Conservation (phyloP, 2,797 vertebrate species). For the Hephaestus fuliginosus region DNA sequence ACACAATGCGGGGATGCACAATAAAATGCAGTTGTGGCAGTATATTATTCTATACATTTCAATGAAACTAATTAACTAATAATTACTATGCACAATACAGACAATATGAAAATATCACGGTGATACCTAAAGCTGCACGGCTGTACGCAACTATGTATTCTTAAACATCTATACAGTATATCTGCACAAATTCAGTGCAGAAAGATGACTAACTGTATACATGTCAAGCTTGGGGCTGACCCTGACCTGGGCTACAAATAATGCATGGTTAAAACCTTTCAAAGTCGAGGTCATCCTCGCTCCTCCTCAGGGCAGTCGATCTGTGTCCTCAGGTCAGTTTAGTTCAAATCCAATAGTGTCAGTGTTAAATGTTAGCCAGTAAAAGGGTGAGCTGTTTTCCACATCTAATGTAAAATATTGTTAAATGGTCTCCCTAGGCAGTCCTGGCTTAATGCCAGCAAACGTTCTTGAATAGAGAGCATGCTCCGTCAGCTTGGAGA, state of each 20-base stretch:
- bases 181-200: not conserved
- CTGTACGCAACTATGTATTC: not conserved
- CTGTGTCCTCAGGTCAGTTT: slow-evolving; percentile 6
- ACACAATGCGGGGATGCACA: not conserved
- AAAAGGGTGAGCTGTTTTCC: slow-evolving; percentile 8
- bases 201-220: not conserved
- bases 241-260: not conserved
- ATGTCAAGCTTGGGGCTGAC: not conserved
- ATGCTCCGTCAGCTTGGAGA: not conserved
- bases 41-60: not conserved
- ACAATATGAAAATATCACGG: not conserved
- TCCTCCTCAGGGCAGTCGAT: not conserved
- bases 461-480: slow-evolving; percentile 30
- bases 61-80: not conserved
- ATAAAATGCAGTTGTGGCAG: not conserved
- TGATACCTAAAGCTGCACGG: not conserved
- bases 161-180: too few relatives aligned
- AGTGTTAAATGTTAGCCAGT: not conserved
- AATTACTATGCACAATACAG: not conserved
- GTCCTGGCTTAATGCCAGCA: slow-evolving; percentile 14
- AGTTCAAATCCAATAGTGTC: slow-evolving; percentile 22
- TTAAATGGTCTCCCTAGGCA: slow-evolving; percentile 30
- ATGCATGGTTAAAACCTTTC: not conserved
- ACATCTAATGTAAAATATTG: slow-evolving; percentile 33
- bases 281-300: too few relatives aligned